Evolutionary conservation across 2,797 vertebrate species (phyloP), one percentile per base, ranked within the genome.

Genomic region (Sebastes vulpes): DNA sequence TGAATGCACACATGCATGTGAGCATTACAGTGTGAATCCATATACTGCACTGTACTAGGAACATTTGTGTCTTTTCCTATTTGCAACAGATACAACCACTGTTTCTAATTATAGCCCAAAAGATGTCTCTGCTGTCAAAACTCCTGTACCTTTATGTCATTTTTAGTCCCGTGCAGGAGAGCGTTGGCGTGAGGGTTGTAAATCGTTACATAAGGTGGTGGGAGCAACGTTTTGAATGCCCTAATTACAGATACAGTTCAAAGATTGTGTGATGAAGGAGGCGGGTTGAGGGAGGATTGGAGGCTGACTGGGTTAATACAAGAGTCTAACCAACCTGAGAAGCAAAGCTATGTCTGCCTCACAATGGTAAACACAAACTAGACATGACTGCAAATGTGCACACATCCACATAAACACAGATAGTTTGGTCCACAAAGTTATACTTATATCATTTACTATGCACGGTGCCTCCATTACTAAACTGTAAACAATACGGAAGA

Each of bases 81-180:
- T 83, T 86, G 71, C 46, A 65, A 52, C 29, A 3, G 18, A 86
- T 66, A 60, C 21, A 21, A 31, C n/a, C 35, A 20, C 61, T 10
- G 10, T 65, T 70, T 87, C 87, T 84, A 90, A 74, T 75, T 86
- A 89, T 85, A 89, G 68, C 70, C 54, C 18, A 46, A 65, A 63
- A 79, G 71, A 83, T n/a, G 32, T 32, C 25, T 61, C 56, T 31
- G 35, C 81, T 88, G 81, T 87, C 84, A 75, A 64, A 85, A 77
- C 56, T 28, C 53, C 53, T 90, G 73, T 64, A 75, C 69, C 35
- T 67, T 81, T 48, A 16, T 73, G 69, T 83, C 80, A 69, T 25
- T 80, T 79, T 60, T 16, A 72, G 21, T 68, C 4, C 1, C 2
- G n/a, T 16, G 59, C 65, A 75, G 46, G 42, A 46, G 38, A 50